Base-by-base conservation (phyloP, 2,888 invertebrate genomes). In the Plusia festucae region DNA sequence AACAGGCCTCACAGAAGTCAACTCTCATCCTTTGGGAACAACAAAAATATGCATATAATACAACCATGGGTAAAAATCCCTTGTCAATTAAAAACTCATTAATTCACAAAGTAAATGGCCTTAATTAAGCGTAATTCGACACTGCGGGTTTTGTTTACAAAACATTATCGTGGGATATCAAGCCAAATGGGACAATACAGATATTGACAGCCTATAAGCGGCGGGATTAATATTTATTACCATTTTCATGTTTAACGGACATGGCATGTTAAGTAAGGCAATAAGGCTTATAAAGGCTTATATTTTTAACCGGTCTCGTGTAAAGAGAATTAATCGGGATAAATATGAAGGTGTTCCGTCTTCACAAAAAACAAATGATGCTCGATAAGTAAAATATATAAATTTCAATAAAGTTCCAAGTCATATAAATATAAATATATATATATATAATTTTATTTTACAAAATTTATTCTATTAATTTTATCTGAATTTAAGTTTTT, bases 71-170 rank as follows among this genome's bases (percentile, higher is more conserved):
- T 18, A 22, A 56, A 32, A 24, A 44, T 7, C 62, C 16, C 34
- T 56, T 20, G 11, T 59, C 54, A 57, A 79, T 78, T 69, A 79
- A 60, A 78, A 68, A 71, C 9, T 58, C 72, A 80, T 80, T 67
- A 80, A 68, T 65, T 46, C 24, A 60, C 22, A 34, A n/a, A 49
- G 53, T 68, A 56, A 70, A 72, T 65, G 56, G 1, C 56, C 78
- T 72, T 81, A 72, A 81, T 82, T 78, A 70, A 65, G 53, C 27
- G 68, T 46, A 15, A 81, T 60, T 55, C 57, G 78, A 75, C 60
- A 72, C 65, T 27, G 53, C 57, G 18, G 46, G 60, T 62, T 56
- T 61, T 73, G 65, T 71, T 77, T 69, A 62, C 67, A 20, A 75
- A 66, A 60, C 60, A 69, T 78, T 79, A 67, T 56, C 54, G 44